A percentile compares a stretch with the other conserved stretches of the same genome.
Evolutionary conservation across 1,140 invertebrate genomes (phyloP).

Genomic region (Heliconius himera): DNA sequence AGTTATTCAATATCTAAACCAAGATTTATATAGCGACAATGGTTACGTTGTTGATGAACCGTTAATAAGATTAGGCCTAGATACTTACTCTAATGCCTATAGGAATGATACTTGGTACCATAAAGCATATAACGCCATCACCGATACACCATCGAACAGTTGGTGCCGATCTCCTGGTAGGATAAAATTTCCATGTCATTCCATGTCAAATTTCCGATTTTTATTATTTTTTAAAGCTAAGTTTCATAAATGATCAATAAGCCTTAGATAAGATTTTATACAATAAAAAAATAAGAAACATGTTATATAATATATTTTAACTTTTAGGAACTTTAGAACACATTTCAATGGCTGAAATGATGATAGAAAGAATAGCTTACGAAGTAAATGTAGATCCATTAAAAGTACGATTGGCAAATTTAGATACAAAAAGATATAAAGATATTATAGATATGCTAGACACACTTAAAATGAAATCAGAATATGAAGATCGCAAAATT

Average conservation of each 20-base stretch:
- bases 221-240: no score
- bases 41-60: constrained; percentile 83
- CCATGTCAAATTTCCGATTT: no score
- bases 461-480: constrained; percentile 81
- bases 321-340: constrained; percentile 84
- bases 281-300: no score
- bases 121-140: constrained; percentile 80
- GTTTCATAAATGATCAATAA: no score
- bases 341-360: constrained; percentile 86
- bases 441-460: constrained; percentile 80
- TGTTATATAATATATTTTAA: neutral
- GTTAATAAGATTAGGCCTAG: constrained; percentile 33
- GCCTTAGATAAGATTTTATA: neutral
- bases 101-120: constrained; percentile 81
- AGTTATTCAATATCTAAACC: constrained; percentile 84
- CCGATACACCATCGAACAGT: constrained; percentile 85
- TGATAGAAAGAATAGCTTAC: constrained; percentile 92
- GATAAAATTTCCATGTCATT: neutral
- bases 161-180: constrained; percentile 84
- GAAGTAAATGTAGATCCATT: constrained; percentile 85
- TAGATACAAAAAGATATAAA: constrained; percentile 67
- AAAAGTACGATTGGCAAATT: constrained; percentile 85
- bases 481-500: constrained; percentile 83
- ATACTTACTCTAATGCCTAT: constrained; percentile 79
- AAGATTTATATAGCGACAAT: constrained; percentile 83